Evolutionary conservation across 1,140 invertebrate species (phyloP), one percentile per base, ranked within the genome.

Genomic region (Heliothis subflexa): DNA sequence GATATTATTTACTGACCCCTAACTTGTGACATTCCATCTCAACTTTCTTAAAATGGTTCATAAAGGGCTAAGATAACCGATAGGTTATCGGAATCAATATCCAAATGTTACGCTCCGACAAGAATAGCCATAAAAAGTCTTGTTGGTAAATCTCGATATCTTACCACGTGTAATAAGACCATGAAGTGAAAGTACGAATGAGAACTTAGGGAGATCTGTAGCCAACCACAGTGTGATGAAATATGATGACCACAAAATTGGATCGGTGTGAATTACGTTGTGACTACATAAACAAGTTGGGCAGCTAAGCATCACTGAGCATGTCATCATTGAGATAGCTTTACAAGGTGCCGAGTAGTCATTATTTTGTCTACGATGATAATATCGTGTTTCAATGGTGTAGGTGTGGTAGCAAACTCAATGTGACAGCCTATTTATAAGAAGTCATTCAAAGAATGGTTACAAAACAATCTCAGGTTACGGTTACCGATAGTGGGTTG

Each of bases 1-100:
- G 81, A 79, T 85, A 86, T 83, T 88, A 92, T 89, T 85, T 79
- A 81, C 87, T 89, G 86, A 88, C 88, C 84, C 83, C 81, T 86
- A 77, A 75, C 78, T 78, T 72, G 75, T 79, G 82, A 85, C 88
- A 84, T 86, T 84, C 79, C 79, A 78, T 82, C 79, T 83, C 52
- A 70, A 80, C 74, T 84, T 79, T 85, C 82, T 78, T 78, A 59
- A 55, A 21, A 57, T 57, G 70, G 25, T 11, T 14, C 47, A 28
- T 14, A 50, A 68, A 75, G 72, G 62, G 55, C 68, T 52, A 9
- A 40, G 33, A 40, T 40, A 40, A 40, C 33, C 28, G 16, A 66
- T 28, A 70, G 62, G 62, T 80, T 80, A 80, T 76, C 55, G 52
- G 18, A 4, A 59, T 11, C 18, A 16, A 59, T 59, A 73, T 73